Evolutionary conservation across 1,140 invertebrate species (phyloP).

Genomic region (Papilio polytes): DNA sequence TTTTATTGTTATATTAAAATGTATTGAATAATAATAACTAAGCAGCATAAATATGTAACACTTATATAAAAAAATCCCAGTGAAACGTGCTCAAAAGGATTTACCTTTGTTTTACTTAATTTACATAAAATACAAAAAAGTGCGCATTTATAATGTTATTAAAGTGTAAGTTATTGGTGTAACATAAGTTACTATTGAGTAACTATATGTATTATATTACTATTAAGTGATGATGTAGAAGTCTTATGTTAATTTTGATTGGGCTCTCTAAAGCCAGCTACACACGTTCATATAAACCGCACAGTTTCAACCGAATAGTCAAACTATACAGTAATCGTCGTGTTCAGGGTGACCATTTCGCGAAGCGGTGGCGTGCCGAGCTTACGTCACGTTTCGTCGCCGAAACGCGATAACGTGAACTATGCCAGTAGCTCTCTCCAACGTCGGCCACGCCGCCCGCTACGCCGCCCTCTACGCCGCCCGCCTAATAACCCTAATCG

Average conservation of each 20-base stretch:
- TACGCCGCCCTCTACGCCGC: constrained; percentile 34
- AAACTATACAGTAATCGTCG: constrained; percentile 52
- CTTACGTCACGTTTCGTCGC: constrained; percentile 64
- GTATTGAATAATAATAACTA: too few relatives aligned
- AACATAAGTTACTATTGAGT: too few relatives aligned
- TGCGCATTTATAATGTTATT: not conserved
- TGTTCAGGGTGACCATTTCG: constrained; percentile 55
- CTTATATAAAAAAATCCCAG: not conserved
- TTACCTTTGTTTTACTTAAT: not conserved
- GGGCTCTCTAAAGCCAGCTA: too few relatives aligned
- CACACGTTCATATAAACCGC: not conserved
- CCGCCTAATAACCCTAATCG: constrained; percentile 48
- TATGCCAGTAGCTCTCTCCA: constrained; percentile 43
- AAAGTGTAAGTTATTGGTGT: too few relatives aligned
- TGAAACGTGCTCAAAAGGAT: not conserved
- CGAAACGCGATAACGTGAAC: constrained; percentile 46
- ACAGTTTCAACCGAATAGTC: constrained; percentile 31
- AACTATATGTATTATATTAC: too few relatives aligned
- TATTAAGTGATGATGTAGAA: too few relatives aligned
- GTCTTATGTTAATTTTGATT: too few relatives aligned
- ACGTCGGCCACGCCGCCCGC: not conserved
- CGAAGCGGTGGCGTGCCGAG: constrained; percentile 51
- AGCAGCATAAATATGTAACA: not conserved
- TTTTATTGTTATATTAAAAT: not conserved
- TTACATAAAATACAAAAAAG: not conserved